Base-by-base conservation (phyloP, 2,797 vertebrate species). In the Paratrypauchen microcephalus region DNA sequence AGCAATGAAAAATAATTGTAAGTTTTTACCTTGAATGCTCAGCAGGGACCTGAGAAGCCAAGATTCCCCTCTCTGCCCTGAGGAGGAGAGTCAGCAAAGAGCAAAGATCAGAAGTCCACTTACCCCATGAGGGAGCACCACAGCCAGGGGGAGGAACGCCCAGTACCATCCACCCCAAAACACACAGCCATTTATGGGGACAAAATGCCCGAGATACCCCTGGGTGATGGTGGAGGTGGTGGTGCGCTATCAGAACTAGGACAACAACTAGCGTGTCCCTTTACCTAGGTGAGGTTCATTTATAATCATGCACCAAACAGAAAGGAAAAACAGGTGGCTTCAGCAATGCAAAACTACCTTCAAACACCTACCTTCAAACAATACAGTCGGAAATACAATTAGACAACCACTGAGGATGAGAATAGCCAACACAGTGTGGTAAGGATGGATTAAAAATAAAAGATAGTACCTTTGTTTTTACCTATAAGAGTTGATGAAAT, bases 401-500 rank as follows among this genome's bases (percentile, higher is more conserved):
- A 19, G 75, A 83, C 82, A 84, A 83, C 70, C 69, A 75, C 70
- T 71, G 66, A 68, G 24, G 63, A 73, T 69, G 72, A 78, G 80
- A 77, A 80, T 80, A 85, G 76, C 70, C 84, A 87, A 69, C 68
- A 88, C 69, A 74, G 54, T 72, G 74, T 57, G 73, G 72, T 74
- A 66, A 70, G 71, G 55, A 82, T 80, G 71, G 71, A 71, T 66
- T 85, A 62, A 81, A 50, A 82, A 59, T 83, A 89, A 89, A 89
- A 91, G 78, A 88, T 88, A 91, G 92, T 98, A 99, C 97, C 97
- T 99, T 98, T 98, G 95, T 88, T 97, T 98, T 97, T 97, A 97
- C 97, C 97, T 98, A 98, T 95, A 89, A 90, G 92, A 94, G 95
- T 97, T 94, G 96, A 95, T 97, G 96, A 93, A 96, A 98, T 99